Evolutionary conservation across 2,888 invertebrate species (phyloP).

Genomic region (Tridacna crocea): DNA sequence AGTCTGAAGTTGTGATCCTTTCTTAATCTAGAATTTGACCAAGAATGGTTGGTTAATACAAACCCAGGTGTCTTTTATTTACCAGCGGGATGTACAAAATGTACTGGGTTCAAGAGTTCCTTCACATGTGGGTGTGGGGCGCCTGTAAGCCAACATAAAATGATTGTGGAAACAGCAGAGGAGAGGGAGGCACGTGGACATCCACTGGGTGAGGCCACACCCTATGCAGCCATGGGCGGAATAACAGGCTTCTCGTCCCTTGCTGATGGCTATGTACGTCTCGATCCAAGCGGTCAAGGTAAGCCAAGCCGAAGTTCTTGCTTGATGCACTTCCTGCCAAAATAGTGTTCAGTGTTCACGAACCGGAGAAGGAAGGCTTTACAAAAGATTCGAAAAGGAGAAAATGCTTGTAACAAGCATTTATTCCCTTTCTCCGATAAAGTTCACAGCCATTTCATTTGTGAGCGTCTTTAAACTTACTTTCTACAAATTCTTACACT

Average conservation of each 20-base stretch:
- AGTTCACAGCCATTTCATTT: no score
- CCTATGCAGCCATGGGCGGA: conserved; percentile 84
- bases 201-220: conserved; percentile 82
- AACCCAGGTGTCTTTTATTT: background rate
- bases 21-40: no score
- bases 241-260: conserved; percentile 84
- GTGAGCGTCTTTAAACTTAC: no score
- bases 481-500: no score
- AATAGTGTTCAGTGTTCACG: no score
- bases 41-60: no score
- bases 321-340: no score
- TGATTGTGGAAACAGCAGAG: conserved; percentile 82
- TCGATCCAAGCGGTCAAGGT: conserved; percentile 84
- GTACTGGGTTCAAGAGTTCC: conserved; percentile 81
- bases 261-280: conserved; percentile 83
- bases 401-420: no score
- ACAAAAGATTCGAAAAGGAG: no score
- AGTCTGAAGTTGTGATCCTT: no score
- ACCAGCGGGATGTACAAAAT: conserved; percentile 78
- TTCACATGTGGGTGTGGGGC: conserved; percentile 83
- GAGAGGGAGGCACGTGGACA: conserved; percentile 83
- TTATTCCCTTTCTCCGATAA: no score
- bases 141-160: conserved; percentile 77
- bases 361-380: no score
- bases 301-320: background rate